Percentiles rank a stretch among this genome's conserved stretches.
phyloP scores from a whole-genome alignment of 2,113 vertebrate species.

The Cephalopterus ornatus region DNA sequence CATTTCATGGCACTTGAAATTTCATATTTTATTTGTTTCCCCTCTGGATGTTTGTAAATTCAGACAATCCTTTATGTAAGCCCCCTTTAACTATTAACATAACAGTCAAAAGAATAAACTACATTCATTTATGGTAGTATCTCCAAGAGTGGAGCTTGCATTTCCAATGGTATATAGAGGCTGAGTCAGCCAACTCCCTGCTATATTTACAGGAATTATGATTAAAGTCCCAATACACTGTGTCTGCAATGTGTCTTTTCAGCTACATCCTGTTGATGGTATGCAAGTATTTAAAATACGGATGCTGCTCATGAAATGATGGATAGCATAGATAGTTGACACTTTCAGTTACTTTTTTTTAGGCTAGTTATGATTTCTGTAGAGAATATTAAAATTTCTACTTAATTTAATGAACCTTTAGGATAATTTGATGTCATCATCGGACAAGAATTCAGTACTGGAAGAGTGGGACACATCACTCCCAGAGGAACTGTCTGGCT shows the following conservation, averaged over 20 bases:
- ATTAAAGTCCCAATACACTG: conserved; percentile 26
- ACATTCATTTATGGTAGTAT: background rate
- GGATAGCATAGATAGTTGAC: background rate
- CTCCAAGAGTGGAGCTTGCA: conserved; percentile 4
- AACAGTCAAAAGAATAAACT: background rate
- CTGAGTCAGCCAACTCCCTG: conserved; percentile 37
- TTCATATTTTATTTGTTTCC: background rate
- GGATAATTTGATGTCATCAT: background rate
- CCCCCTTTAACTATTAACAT: background rate
- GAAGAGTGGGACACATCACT: background rate
- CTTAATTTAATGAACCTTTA: background rate
- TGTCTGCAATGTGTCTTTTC: conserved; percentile 51
- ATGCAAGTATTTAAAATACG: conserved; percentile 45
- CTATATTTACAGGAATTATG: conserved; percentile 55
- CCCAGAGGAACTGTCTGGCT: background rate
- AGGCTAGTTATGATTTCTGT: background rate
- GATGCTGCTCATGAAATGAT: conserved; percentile 16
- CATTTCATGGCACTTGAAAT: background rate
- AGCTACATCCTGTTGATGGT: conserved; percentile 33
- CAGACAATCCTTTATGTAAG: background rate
- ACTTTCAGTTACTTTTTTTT: background rate
- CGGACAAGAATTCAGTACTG: background rate
- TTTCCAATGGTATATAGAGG: conserved; percentile 42
- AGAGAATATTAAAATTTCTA: background rate
- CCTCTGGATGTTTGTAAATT: background rate